Conservation (phyloP, 2,113 vertebrate genomes). For the Ptilorrhoa leucosticta region DNA sequence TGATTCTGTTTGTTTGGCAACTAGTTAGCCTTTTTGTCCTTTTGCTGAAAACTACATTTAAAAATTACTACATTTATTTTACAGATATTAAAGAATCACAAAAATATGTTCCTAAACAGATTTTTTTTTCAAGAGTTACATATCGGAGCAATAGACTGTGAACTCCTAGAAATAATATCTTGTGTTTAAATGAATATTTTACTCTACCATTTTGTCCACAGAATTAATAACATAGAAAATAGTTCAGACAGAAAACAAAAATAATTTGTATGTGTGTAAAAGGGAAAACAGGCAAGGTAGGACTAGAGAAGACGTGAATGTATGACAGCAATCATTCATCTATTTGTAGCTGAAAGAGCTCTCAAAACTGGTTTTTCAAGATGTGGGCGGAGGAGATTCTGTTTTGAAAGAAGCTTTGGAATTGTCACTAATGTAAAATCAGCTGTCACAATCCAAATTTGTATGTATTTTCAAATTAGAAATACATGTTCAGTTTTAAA, state of each 20-base stretch:
- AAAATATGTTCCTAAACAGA: not conserved
- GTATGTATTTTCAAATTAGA: not conserved
- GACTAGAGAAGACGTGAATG: not conserved
- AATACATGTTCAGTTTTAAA: not conserved
- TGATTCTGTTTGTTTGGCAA: not conserved
- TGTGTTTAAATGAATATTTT: not conserved
- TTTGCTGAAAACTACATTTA: not conserved
- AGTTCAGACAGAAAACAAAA: not conserved
- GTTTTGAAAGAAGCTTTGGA: constrained; percentile 60
- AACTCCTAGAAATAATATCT: not conserved
- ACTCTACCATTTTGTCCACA: not conserved
- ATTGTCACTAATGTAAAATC: not conserved
- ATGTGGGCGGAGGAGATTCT: constrained; percentile 52
- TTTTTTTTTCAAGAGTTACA: not conserved
- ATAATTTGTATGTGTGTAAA: not conserved
- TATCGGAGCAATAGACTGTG: not conserved
- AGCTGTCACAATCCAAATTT: not conserved
- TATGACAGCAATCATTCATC: constrained; percentile 42
- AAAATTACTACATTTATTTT: not conserved
- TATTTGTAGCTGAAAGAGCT: constrained; percentile 57
- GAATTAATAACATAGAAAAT: not conserved
- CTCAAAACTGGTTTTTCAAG: constrained; percentile 73
- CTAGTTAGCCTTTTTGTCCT: not conserved
- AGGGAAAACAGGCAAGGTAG: not conserved
- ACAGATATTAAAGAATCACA: not conserved